These are phyloP conservation scores for Limnodromus scolopaceus DNA, from an alignment of 2,797 vertebrate species.

Conservation along the genomic window DNA sequence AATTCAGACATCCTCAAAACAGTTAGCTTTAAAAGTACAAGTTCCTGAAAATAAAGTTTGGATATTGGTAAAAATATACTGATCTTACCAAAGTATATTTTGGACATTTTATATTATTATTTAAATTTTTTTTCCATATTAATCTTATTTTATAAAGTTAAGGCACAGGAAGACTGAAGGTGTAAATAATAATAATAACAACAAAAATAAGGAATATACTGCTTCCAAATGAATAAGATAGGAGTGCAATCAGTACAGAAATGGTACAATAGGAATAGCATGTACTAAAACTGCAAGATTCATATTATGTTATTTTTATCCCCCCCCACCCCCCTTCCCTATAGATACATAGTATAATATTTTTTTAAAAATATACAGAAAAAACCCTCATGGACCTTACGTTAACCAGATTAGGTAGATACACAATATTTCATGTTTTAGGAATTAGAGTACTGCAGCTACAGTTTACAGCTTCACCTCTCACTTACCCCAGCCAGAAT, in stretches of 20 bases:
- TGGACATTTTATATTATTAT: neutral
- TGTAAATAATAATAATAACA: neutral
- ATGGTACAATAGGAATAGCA: neutral
- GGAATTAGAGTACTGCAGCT: neutral
- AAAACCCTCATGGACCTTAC: neutral
- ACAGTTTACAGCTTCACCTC: neutral
- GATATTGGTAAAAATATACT: neutral
- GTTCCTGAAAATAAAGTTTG: neutral
- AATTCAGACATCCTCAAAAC: neutral
- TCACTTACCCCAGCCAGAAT: neutral
- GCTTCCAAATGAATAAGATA: neutral
- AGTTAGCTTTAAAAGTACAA: neutral
- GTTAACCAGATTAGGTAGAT: neutral
- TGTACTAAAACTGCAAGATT: neutral
- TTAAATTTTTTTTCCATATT: neutral
- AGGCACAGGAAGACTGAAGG: neutral
- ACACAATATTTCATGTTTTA: neutral
- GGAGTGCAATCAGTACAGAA: neutral
- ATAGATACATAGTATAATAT: neutral
- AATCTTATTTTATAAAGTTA: neutral
- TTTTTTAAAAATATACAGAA: neutral
- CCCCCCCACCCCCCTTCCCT: too few relatives aligned
- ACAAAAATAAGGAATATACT: neutral
- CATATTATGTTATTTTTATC: neutral
- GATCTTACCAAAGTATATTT: neutral